Evolutionary conservation across 2,113 vertebrate genomes (phyloP).

Genomic region (Leptocoma aspasia): DNA sequence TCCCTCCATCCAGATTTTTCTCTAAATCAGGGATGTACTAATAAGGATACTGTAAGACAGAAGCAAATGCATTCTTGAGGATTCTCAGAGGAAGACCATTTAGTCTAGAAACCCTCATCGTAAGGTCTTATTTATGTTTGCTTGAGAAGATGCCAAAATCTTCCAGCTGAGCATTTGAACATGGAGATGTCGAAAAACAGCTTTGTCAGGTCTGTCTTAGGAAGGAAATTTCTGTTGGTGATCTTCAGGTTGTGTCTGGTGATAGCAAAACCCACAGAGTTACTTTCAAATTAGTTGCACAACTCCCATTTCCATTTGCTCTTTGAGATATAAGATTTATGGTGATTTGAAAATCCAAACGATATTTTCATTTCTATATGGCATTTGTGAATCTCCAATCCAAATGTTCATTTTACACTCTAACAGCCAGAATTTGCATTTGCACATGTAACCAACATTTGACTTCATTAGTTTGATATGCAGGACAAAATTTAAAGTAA

Average conservation of each 20-base stretch:
- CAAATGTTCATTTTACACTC: neutral
- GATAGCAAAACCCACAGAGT: neutral
- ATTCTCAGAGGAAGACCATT: constrained; percentile 21
- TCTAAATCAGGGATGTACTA: neutral
- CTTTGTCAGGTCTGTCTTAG: neutral
- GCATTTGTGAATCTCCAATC: neutral
- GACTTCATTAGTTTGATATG: neutral
- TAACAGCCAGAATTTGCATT: neutral
- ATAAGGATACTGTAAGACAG: neutral
- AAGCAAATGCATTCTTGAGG: neutral
- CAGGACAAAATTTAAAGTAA: neutral
- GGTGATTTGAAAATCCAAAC: neutral
- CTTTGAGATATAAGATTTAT: neutral
- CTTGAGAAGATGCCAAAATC: neutral
- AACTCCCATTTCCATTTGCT: neutral
- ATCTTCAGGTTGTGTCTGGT: neutral
- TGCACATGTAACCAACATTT: neutral
- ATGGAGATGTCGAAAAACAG: neutral
- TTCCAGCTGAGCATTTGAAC: neutral
- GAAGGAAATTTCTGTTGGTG: neutral
- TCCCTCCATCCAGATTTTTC: neutral
- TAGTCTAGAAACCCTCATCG: neutral
- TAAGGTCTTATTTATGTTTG: neutral
- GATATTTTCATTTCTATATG: neutral
- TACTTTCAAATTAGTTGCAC: neutral